Percentiles rank a stretch among this genome's conserved stretches.
Evolutionary conservation across 2,113 vertebrate species (phyloP).

Genomic region (Lepus europaeus): DNA sequence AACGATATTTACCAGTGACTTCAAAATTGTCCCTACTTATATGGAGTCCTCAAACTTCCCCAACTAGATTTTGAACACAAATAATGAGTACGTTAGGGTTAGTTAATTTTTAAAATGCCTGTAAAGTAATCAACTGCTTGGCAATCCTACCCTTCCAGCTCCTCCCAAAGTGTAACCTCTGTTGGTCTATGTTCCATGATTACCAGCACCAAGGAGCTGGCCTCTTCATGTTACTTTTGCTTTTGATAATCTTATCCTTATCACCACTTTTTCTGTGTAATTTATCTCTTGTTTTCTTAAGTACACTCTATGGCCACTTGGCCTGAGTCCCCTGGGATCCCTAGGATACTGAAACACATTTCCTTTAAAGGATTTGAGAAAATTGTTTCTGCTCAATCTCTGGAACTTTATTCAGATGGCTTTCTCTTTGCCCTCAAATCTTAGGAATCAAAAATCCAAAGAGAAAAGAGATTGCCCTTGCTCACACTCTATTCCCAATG

Average conservation of each 20-base stretch:
- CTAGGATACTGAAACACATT: not conserved
- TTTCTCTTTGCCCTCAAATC: not conserved
- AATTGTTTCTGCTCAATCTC: not conserved
- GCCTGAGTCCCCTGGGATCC: not conserved
- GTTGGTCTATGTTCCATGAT: not conserved
- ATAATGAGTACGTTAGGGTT: not conserved
- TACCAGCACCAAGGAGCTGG: not conserved
- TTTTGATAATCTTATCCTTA: not conserved
- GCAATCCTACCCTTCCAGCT: not conserved
- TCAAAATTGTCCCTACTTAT: not conserved
- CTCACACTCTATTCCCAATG: not conserved
- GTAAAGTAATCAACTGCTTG: not conserved
- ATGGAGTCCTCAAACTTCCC: no score
- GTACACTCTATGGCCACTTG: not conserved
- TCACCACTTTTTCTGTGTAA: not conserved
- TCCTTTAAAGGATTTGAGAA: not conserved
- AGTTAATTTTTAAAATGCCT: not conserved
- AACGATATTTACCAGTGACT: not conserved
- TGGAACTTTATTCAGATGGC: not conserved
- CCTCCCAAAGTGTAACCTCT: not conserved
- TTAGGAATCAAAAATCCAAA: not conserved
- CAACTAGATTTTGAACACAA: conserved; percentile 13
- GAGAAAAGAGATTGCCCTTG: not conserved
- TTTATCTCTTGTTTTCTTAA: not conserved
- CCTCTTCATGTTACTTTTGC: not conserved